A percentile compares a stretch with the other conserved stretches of the same genome.
phyloP scores from a whole-genome alignment of 2,888 invertebrate species.

The Chrysodeixis includens region DNA sequence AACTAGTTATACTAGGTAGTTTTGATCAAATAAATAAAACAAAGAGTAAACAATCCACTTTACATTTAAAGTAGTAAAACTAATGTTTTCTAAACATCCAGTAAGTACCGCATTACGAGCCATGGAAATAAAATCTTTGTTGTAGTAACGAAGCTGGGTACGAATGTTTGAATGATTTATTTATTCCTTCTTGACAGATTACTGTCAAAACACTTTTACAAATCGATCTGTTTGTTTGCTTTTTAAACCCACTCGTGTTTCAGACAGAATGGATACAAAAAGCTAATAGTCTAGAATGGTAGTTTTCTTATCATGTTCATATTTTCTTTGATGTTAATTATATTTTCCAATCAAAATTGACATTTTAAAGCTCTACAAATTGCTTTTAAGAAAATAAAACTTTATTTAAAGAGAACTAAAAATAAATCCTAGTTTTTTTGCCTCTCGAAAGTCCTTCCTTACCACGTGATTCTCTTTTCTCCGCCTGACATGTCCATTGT shows the following conservation, averaged over 20 bases:
- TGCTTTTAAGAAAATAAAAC: too few species aligned
- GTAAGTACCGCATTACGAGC: constrained; percentile 1
- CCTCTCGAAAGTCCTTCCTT: too few species aligned
- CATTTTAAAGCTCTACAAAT: too few species aligned
- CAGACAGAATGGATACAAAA: not conserved
- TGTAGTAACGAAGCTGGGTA: not conserved
- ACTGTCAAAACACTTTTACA: constrained; percentile 5
- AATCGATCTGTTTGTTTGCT: constrained; percentile 1
- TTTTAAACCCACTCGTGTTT: not conserved
- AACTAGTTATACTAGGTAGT: too few species aligned
- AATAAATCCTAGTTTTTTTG: too few species aligned
- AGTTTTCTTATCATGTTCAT: not conserved
- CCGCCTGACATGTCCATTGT: too few species aligned
- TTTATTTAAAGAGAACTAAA: too few species aligned
- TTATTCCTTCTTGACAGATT: constrained; percentile 1
- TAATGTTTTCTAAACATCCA: not conserved
- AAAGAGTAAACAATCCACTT: not conserved
- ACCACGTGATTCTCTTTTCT: too few species aligned
- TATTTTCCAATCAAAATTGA: too few species aligned
- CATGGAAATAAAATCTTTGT: not conserved
- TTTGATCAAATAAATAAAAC: too few species aligned
- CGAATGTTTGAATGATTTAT: not conserved
- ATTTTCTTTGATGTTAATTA: not conserved
- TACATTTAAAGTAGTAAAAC: not conserved
- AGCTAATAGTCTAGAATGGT: not conserved